Conservation (phyloP, 2,113 vertebrate genomes). For the Pelecanus crispus region DNA sequence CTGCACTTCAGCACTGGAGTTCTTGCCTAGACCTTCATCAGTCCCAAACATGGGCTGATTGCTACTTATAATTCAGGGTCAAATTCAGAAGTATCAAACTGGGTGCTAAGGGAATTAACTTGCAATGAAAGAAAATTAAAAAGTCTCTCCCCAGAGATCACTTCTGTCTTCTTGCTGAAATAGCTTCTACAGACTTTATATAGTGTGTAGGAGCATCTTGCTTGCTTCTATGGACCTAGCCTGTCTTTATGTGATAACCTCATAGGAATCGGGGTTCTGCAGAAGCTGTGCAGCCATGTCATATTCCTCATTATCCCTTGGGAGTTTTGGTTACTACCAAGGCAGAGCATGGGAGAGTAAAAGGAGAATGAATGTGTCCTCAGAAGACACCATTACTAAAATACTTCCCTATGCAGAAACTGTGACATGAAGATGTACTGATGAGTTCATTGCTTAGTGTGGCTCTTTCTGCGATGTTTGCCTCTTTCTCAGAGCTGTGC, state of each 20-base stretch:
- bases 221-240: background rate
- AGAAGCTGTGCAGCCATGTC: background rate
- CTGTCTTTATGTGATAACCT: background rate
- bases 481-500: background rate
- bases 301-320: background rate
- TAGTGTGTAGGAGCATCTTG: background rate
- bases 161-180: background rate
- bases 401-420: background rate
- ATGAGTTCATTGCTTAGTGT: background rate
- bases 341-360: background rate
- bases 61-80: background rate
- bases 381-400: background rate
- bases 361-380: background rate
- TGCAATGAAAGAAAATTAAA: background rate
- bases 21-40: background rate
- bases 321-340: background rate
- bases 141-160: background rate
- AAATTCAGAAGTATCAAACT: background rate
- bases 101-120: background rate
- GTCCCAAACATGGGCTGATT: background rate
- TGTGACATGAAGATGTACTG: background rate
- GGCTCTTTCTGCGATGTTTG: slow-evolving; percentile 16
- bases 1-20: background rate
- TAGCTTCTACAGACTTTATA: background rate
- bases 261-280: background rate